Percentiles rank a stretch among this genome's conserved stretches.
These are phyloP conservation scores for Myxocyprinus asiaticus DNA, from an alignment of 2,113 vertebrate genomes.

Conservation along the genomic window DNA sequence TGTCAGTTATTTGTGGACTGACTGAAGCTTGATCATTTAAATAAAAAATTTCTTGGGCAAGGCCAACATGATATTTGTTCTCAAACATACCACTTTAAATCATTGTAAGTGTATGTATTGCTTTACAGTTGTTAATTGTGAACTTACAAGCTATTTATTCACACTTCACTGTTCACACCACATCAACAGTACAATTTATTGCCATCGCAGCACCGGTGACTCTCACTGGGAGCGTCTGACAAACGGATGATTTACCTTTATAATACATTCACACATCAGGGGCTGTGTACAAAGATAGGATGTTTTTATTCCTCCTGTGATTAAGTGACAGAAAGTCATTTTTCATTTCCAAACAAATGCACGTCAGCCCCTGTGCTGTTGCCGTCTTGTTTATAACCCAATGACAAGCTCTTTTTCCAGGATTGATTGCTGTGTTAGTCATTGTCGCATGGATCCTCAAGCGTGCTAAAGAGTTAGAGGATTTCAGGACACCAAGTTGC, in stretches of 20 bases:
- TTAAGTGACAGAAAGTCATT: conserved; percentile 1
- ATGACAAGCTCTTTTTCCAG: conserved; percentile 1
- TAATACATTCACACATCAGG: conserved; percentile 4
- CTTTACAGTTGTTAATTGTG: too few relatives aligned
- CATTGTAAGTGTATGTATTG: too few relatives aligned
- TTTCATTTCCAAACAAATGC: conserved; percentile 27
- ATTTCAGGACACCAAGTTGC: neutral
- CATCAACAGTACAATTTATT: neutral
- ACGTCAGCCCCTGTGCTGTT: neutral
- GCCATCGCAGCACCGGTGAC: neutral
- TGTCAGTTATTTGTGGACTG: too few relatives aligned
- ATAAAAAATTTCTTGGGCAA: too few relatives aligned
- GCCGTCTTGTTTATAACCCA: conserved; percentile 20
- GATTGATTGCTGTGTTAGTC: conserved; percentile 13
- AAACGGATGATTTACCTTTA: conserved; percentile 9
- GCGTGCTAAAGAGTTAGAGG: neutral
- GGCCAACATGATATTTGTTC: too few relatives aligned
- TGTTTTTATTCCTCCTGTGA: conserved; percentile 3
- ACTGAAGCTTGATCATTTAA: too few relatives aligned
- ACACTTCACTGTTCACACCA: too few relatives aligned
- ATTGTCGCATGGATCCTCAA: neutral
- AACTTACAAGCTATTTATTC: too few relatives aligned
- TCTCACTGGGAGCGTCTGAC: neutral
- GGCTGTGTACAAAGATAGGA: neutral
- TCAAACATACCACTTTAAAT: too few relatives aligned